phyloP scores from a whole-genome alignment of 2,888 invertebrate genomes.

The Diarsia brunnea region DNA sequence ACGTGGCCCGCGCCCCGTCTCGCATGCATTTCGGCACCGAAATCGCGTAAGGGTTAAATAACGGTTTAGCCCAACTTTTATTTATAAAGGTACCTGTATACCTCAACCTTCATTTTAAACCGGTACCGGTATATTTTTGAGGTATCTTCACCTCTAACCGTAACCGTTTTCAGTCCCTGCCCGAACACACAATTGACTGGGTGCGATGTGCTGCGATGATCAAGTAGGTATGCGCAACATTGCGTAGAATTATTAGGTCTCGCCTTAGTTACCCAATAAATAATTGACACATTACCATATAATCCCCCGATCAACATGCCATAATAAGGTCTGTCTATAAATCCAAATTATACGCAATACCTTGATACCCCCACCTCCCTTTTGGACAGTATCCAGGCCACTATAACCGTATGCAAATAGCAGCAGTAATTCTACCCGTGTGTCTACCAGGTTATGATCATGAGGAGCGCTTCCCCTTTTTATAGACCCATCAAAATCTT shows the following conservation, averaged over 20 bases:
- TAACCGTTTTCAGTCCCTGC: too few relatives aligned
- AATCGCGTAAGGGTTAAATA: too few relatives aligned
- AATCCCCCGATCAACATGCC: slow-evolving; percentile 19
- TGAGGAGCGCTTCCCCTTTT: slow-evolving; percentile 52
- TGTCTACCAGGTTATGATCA: slow-evolving; percentile 59
- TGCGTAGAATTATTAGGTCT: neutral
- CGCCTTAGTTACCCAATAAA: neutral
- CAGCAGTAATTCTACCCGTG: slow-evolving; percentile 51
- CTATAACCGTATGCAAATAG: slow-evolving; percentile 62
- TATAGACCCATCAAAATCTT: slow-evolving; percentile 61
- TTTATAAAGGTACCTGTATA: too few relatives aligned
- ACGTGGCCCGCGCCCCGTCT: too few relatives aligned
- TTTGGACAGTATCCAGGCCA: slow-evolving; percentile 59
- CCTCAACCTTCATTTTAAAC: too few relatives aligned
- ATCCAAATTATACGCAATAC: slow-evolving; percentile 46
- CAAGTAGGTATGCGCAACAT: neutral
- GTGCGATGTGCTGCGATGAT: too few relatives aligned
- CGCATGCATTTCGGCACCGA: too few relatives aligned
- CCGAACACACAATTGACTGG: too few relatives aligned
- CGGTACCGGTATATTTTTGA: too few relatives aligned
- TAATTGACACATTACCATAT: neutral
- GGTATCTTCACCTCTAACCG: too few relatives aligned
- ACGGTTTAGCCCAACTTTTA: too few relatives aligned
- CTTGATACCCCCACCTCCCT: slow-evolving; percentile 18
- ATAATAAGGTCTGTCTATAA: slow-evolving; percentile 42